Percentiles rank a stretch among this genome's conserved stretches.
Evolutionary conservation across 2,888 invertebrate genomes (phyloP).

Genomic region (Athripsodes cinereus): DNA sequence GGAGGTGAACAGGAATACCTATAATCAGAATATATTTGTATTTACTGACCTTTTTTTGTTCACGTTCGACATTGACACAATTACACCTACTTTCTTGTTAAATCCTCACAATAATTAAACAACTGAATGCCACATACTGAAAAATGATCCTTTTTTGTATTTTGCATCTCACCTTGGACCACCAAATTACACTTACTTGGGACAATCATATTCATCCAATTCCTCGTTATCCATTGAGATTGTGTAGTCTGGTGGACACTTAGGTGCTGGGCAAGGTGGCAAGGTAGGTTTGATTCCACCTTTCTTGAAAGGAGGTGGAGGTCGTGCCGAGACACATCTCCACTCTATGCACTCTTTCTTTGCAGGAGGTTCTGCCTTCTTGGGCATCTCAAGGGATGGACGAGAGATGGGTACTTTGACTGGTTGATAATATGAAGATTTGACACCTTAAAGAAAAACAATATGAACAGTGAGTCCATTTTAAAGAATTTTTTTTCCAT

Average conservation of each 20-base stretch:
- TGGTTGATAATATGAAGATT: constrained; percentile 10
- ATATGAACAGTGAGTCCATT: too few relatives aligned
- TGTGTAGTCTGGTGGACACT: constrained; percentile 57
- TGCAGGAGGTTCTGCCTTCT: constrained; percentile 23
- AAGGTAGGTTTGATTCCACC: constrained; percentile 32
- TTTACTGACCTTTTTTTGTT: too few relatives aligned
- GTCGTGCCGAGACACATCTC: constrained; percentile 48
- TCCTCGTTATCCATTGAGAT: constrained; percentile 44
- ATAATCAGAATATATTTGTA: too few relatives aligned
- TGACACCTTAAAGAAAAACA: constrained; percentile 15
- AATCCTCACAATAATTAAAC: too few relatives aligned
- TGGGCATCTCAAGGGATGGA: constrained; percentile 14
- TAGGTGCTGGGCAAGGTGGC: constrained; percentile 40
- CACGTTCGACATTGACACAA: too few relatives aligned
- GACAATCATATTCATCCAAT: constrained; percentile 41
- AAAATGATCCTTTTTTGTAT: too few relatives aligned
- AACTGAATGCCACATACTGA: too few relatives aligned
- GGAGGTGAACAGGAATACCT: constrained; percentile 62
- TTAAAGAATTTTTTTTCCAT: too few relatives aligned
- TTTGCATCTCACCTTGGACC: too few relatives aligned
- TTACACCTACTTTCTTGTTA: too few relatives aligned
- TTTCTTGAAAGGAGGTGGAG: constrained; percentile 37
- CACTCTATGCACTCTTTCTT: constrained; percentile 47
- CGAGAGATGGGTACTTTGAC: constrained; percentile 7
- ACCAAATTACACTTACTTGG: constrained; percentile 42